Evolutionary conservation across 2,113 vertebrate species (phyloP), one percentile per base, ranked within the genome.

Genomic region (Stegostoma tigrinum): DNA sequence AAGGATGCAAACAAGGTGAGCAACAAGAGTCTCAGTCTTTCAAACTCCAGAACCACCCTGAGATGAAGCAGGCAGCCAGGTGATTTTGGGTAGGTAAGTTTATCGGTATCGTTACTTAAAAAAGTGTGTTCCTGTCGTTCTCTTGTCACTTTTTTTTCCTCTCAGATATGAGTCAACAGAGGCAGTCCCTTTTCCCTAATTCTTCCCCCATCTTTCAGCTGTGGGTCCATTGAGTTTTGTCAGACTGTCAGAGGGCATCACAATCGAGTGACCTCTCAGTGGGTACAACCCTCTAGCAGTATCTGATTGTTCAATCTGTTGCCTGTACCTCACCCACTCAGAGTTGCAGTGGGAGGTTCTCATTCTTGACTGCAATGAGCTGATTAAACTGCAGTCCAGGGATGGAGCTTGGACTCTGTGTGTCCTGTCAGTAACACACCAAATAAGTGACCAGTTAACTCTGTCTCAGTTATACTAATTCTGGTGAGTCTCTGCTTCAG

Each of bases 1-100:
- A 96, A 96, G 24, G 97, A 95, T n/a, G 97, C 97, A 0, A 97
- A 97, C 80, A 96, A 95, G 96, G 96, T 96, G 83, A 93, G 96
- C 72, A n/a, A 72, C 14, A 5, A 4, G 38, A 17, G n/a, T 5
- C 89, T 19, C 19, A 15, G 52, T 27, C 34, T 3, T 61, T 64
- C 87, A 34, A 0, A 90, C 30, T 52, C 45, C 23, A 42, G 27
- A 42, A 52, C 6, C 2, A 48, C 23, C 48, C 85, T 19, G n/a
- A 83, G 42, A 42, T 83, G 42, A 83, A 14, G 34, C n/a, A 30
- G n/a, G 5, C 75, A 80, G 78, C 14, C 14, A 0, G 78, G n/a
- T 5, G 17, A 23, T 45, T 21, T 83, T 83, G 42, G 1, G 80
- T 21, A 5, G 19, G 38, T 38, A 83, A 17, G 5, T 21, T 83